Evolutionary conservation across 2,113 vertebrate genomes (phyloP).

Genomic region (Bubo scandiacus): DNA sequence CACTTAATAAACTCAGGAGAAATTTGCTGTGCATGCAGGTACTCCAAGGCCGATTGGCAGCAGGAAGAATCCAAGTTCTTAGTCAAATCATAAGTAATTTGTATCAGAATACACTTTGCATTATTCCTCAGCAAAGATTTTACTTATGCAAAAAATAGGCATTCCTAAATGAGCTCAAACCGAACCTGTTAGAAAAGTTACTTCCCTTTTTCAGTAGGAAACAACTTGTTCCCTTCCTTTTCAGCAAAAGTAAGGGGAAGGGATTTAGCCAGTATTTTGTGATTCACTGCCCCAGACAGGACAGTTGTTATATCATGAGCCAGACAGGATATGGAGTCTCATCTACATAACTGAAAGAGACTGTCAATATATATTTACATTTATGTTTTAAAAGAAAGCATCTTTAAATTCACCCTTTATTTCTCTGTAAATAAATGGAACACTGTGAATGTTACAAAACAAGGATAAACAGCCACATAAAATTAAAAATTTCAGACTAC

Average conservation of each 20-base stretch:
- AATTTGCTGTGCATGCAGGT: neutral
- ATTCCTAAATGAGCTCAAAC: neutral
- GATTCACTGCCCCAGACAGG: neutral
- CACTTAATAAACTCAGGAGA: neutral
- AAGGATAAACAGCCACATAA: neutral
- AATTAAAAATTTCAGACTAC: neutral
- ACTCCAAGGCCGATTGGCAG: neutral
- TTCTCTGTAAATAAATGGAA: neutral
- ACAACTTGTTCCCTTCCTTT: neutral
- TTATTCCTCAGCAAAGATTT: neutral
- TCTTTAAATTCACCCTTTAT: neutral
- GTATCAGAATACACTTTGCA: neutral
- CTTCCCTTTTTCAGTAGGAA: neutral
- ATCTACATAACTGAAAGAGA: neutral
- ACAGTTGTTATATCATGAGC: neutral
- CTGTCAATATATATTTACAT: neutral
- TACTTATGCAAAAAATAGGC: neutral
- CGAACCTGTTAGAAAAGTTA: neutral
- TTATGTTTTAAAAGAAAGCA: neutral
- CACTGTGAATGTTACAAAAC: neutral
- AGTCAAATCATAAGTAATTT: neutral
- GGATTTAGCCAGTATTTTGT: neutral
- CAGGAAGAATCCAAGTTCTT: neutral
- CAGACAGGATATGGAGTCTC: neutral
- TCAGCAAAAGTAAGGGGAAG: neutral